Evolutionary conservation across 2,888 invertebrate species (phyloP), one percentile per base, ranked within the genome.

Genomic region (Nemotelus pantherinus): DNA sequence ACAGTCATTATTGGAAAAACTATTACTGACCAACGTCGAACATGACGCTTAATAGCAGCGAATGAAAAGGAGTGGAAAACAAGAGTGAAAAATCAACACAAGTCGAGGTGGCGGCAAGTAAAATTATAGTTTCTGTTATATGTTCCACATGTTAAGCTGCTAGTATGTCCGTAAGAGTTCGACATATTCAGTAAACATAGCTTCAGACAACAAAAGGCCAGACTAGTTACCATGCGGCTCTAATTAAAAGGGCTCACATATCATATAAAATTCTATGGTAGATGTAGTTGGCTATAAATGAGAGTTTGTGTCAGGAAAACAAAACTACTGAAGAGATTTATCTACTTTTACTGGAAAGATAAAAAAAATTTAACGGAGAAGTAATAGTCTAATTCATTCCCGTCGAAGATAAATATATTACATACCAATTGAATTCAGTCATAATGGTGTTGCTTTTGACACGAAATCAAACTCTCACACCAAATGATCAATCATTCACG

Each of bases 181-280:
- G 25, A 25, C 25, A 25, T 25, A 25, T 25, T 25, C 25, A 25
- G 25, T 25, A 25, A 25, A 25, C 25, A 47, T 70, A 10, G 9
- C 70, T 55, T 70, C 55, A 60, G 63, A 74, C 63, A 60, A 74
- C 74, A 74, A 74, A 74, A 74, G 74, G 60, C 74, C 63, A 74
- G 60, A 74, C 74, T 48, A 74, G 74, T 74, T 74, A 60, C 74
- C 63, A 60, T 50, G 48, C 48, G 74, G 60, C 63, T 74, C 74
- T 74, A 74, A 74, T 74, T 74, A 74, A 74, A 74, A 74, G 74
- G 3, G 60, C 48, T 60, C 60, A 74, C 60, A 63, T 60, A 25
- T 25, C 25, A 25, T 25, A 60, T 58, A 74, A 74, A 47, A 60
- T 74, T 48, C 74, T 60, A 63, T 2, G 45, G 53, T 48, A 2